Evolutionary conservation across 2,113 vertebrate genomes (phyloP).

Genomic region (Salvelinus sp.): DNA sequence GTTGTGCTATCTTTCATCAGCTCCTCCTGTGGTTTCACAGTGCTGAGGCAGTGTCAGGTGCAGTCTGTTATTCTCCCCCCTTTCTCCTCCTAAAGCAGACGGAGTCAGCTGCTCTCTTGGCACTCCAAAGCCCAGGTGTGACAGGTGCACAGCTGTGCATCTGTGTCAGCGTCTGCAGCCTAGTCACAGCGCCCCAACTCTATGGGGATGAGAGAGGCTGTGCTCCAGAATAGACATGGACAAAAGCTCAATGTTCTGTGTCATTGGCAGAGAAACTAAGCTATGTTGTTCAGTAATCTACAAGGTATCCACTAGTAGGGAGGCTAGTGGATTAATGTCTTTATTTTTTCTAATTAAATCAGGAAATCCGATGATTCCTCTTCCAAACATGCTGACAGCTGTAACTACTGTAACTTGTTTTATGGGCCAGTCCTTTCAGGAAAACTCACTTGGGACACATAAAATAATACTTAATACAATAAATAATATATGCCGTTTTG

Average conservation of each 20-base stretch:
- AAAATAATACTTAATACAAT: no score
- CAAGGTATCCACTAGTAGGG: conserved; percentile 12
- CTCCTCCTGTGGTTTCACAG: conserved; percentile 1
- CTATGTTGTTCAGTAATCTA: background rate
- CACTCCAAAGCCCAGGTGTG: conserved; percentile 45
- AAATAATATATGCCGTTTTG: no score
- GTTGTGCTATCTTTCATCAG: background rate
- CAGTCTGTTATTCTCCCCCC: conserved; percentile 25
- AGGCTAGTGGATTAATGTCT: background rate
- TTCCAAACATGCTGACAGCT: background rate
- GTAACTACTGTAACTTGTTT: background rate
- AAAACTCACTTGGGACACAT: background rate
- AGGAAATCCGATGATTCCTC: background rate
- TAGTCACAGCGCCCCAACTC: conserved; percentile 6
- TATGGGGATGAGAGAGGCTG: conserved; percentile 14
- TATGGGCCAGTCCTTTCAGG: conserved; percentile 32
- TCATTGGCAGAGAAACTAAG: background rate
- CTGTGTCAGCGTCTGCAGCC: conserved; percentile 24
- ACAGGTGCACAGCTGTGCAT: conserved; percentile 36
- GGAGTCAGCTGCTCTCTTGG: conserved; percentile 12
- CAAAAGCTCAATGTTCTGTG: background rate
- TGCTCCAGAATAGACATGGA: conserved; percentile 21
- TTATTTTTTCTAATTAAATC: conserved; percentile 2
- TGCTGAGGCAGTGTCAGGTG: conserved; percentile 13
- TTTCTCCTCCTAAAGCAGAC: conserved; percentile 19